phyloP scores from a whole-genome alignment of 1,140 invertebrate genomes.

The Papilio xuthus region DNA sequence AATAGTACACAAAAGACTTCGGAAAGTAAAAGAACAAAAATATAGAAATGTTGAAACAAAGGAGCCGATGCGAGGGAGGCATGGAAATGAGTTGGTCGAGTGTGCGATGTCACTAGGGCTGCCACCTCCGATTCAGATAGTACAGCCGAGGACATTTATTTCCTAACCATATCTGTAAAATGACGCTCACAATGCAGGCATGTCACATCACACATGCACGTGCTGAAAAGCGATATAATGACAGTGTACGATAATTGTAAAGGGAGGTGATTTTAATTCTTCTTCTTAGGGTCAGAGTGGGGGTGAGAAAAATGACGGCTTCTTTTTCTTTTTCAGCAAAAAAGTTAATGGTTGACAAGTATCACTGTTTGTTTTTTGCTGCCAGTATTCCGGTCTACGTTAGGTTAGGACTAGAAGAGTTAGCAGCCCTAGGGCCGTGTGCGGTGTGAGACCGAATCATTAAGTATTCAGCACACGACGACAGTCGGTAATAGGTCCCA shows the following conservation, averaged over 20 bases:
- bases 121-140: neutral
- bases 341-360: too few species aligned
- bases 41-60: slow-evolving; percentile 66
- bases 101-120: slow-evolving; percentile 16
- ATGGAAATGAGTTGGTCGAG: slow-evolving; percentile 63
- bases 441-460: slow-evolving; percentile 58
- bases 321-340: too few species aligned
- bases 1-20: slow-evolving; percentile 69
- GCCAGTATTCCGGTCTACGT: neutral
- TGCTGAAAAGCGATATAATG: neutral
- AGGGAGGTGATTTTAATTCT: neutral
- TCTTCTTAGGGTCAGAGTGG: neutral
- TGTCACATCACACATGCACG: neutral
- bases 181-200: neutral
- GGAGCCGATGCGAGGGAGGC: slow-evolving; percentile 53
- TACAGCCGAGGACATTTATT: neutral
- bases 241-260: neutral
- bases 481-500: slow-evolving; percentile 47
- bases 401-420: neutral
- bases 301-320: too few species aligned
- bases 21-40: slow-evolving; percentile 54
- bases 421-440: neutral
- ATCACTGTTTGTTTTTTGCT: neutral
- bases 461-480: slow-evolving; percentile 63
- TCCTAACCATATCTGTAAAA: neutral